Evolutionary conservation across 2,113 vertebrate species (phyloP), one percentile per base, ranked within the genome.

Genomic region (Heptranchias perlo): DNA sequence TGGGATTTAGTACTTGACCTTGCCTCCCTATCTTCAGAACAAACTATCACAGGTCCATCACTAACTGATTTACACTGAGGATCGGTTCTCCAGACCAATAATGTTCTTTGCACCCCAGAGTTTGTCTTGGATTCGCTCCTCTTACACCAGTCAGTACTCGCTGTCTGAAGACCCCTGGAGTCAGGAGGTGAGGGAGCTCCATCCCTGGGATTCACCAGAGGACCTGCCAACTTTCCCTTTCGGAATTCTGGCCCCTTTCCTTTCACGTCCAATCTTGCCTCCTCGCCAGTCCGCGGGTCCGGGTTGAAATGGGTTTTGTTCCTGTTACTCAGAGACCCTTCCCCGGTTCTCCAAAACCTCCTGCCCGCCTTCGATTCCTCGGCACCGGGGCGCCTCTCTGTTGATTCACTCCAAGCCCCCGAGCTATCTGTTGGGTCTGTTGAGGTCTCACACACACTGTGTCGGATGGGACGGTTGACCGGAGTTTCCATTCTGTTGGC

Each of bases 211-310:
- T 39, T 44, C 39, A 35, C 69, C 69, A 44, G 78, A 82, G 39
- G 47, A 21, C 16, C 16, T 18, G 39, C 16, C 39, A 47, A 82
- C 4, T 18, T 0, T 18, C 39, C 39, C 39, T 39, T 82, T 39
- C 78, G 1, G 78, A 47, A 44, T 82, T 44, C 78, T 47, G 13
- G 21, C 39, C 76, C 4, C n/a, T 44, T 78, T 18, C 13, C 76
- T n/a, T 44, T n/a, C 13, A 44, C 28, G 4, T 21, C 78, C 4
- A 47, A 21, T 23, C 39, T 82, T 82, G 18, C 78, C 16, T 44
- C 78, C n/a, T 39, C n/a, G 1, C 1, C 14, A n/a, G n/a, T 3
- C 35, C 0, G 13, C 3, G 11, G 10, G 0, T 16, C 39, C 73
- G 16, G 73, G 4, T n/a, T 39, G 73, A n/a, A 0, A 0, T n/a